Evolutionary conservation across 30 jellyfish, hydroid and myxozoan genomes (phyloP).

Genomic region (Mastigias papua): DNA sequence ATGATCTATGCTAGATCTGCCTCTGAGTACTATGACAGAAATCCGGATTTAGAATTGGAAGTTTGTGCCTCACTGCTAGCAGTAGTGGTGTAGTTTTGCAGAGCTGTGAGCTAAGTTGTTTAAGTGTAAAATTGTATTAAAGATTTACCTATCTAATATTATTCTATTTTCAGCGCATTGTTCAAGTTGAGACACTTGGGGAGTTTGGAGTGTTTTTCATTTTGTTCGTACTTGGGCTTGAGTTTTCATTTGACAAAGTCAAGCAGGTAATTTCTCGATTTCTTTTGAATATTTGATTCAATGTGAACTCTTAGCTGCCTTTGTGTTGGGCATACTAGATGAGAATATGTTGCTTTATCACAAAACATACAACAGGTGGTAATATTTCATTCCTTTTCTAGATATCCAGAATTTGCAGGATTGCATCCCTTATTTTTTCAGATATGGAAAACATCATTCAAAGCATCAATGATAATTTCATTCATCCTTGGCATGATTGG

Average conservation of each 20-base stretch:
- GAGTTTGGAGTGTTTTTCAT: conserved; percentile 98
- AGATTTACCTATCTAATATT: background rate
- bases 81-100: no score
- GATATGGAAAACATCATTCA: conserved; percentile 88
- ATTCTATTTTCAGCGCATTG: conserved; percentile 82
- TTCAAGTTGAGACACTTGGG: conserved; percentile 97
- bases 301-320: background rate
- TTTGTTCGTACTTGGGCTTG: conserved; percentile 89
- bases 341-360: no score
- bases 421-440: background rate
- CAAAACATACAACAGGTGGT: no score
- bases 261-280: conserved; percentile 64
- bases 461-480: conserved; percentile 65
- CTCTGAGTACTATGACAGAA: no score
- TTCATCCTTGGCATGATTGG: conserved; percentile 69
- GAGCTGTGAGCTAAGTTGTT: no score
- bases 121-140: no score
- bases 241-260: conserved; percentile 88
- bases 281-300: background rate
- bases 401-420: background rate
- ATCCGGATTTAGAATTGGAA: no score
- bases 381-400: no score
- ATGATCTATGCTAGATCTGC: no score
- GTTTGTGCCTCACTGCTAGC: no score
- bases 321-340: no score